Conservation (phyloP, 2,888 invertebrate genomes). For the Orthonychiurus folsomi region DNA sequence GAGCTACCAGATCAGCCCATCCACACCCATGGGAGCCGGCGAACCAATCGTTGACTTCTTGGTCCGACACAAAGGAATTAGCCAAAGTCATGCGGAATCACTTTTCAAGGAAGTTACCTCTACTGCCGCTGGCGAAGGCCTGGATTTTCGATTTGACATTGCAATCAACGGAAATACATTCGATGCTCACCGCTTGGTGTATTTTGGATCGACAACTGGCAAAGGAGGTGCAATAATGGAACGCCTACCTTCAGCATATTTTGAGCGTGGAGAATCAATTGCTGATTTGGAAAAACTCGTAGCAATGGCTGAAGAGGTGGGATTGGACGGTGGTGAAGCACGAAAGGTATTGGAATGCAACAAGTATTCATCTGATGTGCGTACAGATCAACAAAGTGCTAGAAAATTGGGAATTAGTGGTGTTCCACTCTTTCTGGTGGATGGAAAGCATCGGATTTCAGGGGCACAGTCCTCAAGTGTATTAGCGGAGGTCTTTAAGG, state of each 20-base stretch:
- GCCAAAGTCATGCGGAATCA: neutral
- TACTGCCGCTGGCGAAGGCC: neutral
- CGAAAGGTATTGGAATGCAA: neutral
- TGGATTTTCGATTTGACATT: neutral
- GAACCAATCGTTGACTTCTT: neutral
- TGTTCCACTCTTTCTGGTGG: conserved; percentile 1
- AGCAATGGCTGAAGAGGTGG: neutral
- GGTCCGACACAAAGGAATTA: neutral
- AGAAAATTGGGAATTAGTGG: neutral
- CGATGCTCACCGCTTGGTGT: conserved; percentile 2
- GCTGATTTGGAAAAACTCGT: neutral
- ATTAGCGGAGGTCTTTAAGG: no score
- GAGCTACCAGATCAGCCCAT: neutral
- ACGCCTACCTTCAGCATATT: conserved; percentile 2
- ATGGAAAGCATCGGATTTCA: conserved; percentile 2
- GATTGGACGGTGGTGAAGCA: neutral
- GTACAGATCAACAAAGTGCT: neutral
- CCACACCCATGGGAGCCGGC: neutral
- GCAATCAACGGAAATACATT: neutral
- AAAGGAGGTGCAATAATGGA: neutral
- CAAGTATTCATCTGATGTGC: neutral
- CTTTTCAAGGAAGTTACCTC: neutral
- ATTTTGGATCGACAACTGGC: neutral
- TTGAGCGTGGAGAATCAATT: neutral
- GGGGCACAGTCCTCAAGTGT: conserved; percentile 7